Percentiles rank a stretch among this genome's conserved stretches.
Conservation (phyloP, 2,797 vertebrate genomes). For the Xenops minutus region DNA sequence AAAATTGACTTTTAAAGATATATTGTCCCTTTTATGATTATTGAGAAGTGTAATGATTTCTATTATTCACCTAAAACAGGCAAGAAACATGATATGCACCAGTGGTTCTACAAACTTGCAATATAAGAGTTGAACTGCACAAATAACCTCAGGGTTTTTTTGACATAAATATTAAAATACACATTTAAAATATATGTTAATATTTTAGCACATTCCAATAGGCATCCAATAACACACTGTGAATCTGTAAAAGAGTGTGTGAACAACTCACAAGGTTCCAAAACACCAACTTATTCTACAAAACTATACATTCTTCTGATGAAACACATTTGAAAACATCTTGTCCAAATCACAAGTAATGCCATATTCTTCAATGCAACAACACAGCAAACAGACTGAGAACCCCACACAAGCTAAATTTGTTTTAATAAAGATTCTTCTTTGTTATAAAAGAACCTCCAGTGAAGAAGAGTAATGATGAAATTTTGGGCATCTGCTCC, state of each 20-base stretch:
- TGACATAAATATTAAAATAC: not conserved
- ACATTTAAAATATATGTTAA: not conserved
- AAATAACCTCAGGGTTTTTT: not conserved
- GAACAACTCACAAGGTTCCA: not conserved
- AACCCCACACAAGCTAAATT: not conserved
- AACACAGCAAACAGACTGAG: not conserved
- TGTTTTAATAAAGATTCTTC: not conserved
- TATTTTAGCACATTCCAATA: not conserved
- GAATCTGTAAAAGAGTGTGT: not conserved
- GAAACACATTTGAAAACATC: not conserved
- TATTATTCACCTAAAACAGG: not conserved
- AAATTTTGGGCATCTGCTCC: not conserved
- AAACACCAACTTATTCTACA: rapidly evolving
- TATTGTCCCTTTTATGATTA: not conserved
- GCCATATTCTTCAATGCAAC: not conserved
- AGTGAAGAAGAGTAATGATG: not conserved
- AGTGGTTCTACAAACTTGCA: not conserved
- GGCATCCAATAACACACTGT: not conserved
- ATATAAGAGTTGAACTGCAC: not conserved
- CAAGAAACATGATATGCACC: not conserved
- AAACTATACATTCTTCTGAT: not conserved
- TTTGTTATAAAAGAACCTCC: not conserved
- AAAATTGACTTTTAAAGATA: not conserved
- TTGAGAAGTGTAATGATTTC: not conserved
- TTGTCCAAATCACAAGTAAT: not conserved